Conservation (phyloP, 2,888 invertebrate genomes). For the Muschampia plurimacula region DNA sequence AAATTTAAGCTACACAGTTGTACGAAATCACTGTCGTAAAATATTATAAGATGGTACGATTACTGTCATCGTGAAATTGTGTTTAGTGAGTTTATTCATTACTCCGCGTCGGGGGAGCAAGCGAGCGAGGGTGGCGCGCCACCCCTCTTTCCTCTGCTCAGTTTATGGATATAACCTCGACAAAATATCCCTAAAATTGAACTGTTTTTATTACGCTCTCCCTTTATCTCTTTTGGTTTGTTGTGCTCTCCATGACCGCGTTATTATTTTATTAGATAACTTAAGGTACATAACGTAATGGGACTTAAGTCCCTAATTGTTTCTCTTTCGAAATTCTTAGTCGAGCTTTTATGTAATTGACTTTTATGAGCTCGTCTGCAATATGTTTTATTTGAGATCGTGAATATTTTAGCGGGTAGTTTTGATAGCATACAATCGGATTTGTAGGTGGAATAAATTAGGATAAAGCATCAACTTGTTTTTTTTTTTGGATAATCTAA, state of each 20-base stretch:
- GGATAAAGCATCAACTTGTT: conserved; percentile 5
- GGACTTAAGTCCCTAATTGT: conserved; percentile 37
- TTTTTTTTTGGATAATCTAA: conserved; percentile 5
- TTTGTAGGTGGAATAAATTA: conserved; percentile 17
- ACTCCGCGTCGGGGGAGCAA: conserved; percentile 69
- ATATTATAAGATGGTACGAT: conserved; percentile 60
- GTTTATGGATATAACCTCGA: conserved; percentile 86
- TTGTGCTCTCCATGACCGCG: conserved; percentile 75
- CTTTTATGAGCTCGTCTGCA: conserved; percentile 27
- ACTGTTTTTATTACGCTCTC: conserved; percentile 85
- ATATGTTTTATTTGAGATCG: conserved; percentile 22
- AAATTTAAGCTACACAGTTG: conserved; percentile 27
- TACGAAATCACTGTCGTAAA: conserved; percentile 39
- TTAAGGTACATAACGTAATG: conserved; percentile 50
- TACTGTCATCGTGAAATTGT: conserved; percentile 79
- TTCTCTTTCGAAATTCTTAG: conserved; percentile 34
- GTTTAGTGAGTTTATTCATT: conserved; percentile 84
- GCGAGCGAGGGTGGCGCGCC: conserved; percentile 45
- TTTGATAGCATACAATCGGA: conserved; percentile 9
- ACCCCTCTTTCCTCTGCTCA: conserved; percentile 66
- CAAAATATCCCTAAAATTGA: conserved; percentile 86
- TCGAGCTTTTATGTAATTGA: conserved; percentile 36
- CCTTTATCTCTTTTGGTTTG: conserved; percentile 85
- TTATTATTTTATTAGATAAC: conserved; percentile 81
- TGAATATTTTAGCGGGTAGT: conserved; percentile 22